These are phyloP conservation scores for Paramormyrops kingsleyae DNA, from an alignment of 2,113 vertebrate species.

Conservation along the genomic window DNA sequence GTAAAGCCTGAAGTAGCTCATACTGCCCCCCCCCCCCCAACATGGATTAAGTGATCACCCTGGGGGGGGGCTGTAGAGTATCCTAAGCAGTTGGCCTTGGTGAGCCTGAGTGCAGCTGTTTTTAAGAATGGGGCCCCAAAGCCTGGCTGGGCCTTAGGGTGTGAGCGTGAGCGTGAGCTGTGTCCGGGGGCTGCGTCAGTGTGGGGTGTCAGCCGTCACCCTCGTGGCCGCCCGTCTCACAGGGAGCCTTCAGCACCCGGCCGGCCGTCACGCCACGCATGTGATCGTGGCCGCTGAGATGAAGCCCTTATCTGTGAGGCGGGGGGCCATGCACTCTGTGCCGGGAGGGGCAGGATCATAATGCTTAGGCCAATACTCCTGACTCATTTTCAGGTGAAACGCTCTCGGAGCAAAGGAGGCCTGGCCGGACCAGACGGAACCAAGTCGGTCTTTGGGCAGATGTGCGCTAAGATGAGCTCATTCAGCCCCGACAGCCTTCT, in stretches of 20 bases:
- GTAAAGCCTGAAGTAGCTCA: background rate
- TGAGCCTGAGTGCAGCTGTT: background rate
- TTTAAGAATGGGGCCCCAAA: background rate
- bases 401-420: conserved; percentile 96
- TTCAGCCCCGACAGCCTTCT: conserved; percentile 94
- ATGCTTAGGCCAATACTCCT: background rate
- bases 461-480: conserved; percentile 97
- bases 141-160: background rate
- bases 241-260: background rate
- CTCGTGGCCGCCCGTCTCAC: background rate
- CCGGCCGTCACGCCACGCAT: background rate
- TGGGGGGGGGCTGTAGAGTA: background rate
- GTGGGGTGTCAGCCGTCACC: background rate
- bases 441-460: conserved; percentile 97
- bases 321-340: background rate
- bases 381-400: conserved; percentile 74
- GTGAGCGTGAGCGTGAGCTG: background rate
- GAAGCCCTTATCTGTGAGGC: background rate
- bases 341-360: background rate
- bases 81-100: background rate
- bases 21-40: too few species aligned
- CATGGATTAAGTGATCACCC: too few species aligned
- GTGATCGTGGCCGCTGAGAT: background rate
- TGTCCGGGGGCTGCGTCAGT: background rate
- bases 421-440: conserved; percentile 94